Evolutionary conservation across 1,140 invertebrate species (phyloP).

Genomic region (Euura lappo): DNA sequence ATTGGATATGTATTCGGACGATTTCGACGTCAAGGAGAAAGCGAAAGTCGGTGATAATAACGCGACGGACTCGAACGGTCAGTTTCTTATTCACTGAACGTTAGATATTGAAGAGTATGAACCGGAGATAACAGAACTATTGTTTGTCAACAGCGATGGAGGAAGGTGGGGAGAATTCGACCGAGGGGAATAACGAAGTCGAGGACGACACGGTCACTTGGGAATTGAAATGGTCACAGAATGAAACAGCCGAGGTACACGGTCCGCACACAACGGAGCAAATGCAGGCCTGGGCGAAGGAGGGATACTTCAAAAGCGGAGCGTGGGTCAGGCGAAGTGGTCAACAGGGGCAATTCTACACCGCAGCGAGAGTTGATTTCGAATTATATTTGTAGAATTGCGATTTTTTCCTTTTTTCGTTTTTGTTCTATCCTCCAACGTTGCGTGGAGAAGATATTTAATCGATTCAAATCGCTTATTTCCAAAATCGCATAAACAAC

Average conservation of each 20-base stretch:
- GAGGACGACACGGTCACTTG: constrained; percentile 70
- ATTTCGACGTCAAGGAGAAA: constrained; percentile 83
- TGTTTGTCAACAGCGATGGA: constrained; percentile 8
- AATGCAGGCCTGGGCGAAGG: constrained; percentile 87
- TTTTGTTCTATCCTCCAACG: too few species aligned
- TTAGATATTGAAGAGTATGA: constrained; percentile 30
- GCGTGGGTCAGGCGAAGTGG: constrained; percentile 85
- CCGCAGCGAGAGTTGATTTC: constrained; percentile 90
- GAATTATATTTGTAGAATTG: constrained; percentile 76
- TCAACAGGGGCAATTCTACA: constrained; percentile 80
- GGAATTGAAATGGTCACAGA: constrained; percentile 91
- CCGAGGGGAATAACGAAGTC: constrained; percentile 31
- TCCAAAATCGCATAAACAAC: too few species aligned
- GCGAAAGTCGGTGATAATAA: constrained; percentile 56
- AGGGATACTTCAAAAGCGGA: constrained; percentile 86
- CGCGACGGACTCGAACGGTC: constrained; percentile 29
- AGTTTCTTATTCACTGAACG: neutral
- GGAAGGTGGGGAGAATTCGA: constrained; percentile 29
- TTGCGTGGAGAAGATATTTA: too few species aligned
- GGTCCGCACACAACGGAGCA: constrained; percentile 85
- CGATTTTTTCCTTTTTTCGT: neutral
- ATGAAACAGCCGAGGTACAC: constrained; percentile 76
- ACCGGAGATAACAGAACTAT: constrained; percentile 22
- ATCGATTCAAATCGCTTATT: too few species aligned
- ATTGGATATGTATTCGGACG: constrained; percentile 94